Percentiles rank a stretch among this genome's conserved stretches.
Conservation (phyloP, 2,113 vertebrate species). For the Phyllostomus hastatus region DNA sequence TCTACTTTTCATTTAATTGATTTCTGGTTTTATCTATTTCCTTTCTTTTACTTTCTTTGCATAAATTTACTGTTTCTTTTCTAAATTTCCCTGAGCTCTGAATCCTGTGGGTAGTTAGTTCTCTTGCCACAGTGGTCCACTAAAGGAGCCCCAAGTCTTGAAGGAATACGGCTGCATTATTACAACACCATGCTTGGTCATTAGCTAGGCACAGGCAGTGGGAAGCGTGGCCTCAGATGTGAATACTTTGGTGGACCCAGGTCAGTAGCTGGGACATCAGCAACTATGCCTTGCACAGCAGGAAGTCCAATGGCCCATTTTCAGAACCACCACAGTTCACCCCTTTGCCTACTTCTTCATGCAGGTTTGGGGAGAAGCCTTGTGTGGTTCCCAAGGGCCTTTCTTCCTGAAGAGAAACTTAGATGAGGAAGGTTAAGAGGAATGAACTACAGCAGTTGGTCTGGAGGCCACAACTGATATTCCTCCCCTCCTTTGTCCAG, state of each 20-base stretch:
- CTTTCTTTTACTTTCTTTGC: not conserved
- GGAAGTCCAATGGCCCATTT: not conserved
- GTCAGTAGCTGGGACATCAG: not conserved
- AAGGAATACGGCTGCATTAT: not conserved
- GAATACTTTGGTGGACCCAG: not conserved
- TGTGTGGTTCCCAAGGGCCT: not conserved
- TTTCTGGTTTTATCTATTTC: conserved; percentile 25
- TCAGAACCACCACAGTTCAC: not conserved
- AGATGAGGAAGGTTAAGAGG: not conserved
- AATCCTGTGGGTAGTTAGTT: conserved; percentile 4
- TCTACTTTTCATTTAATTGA: conserved; percentile 4
- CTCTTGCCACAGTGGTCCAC: not conserved
- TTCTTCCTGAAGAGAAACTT: not conserved
- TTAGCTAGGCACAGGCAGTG: not conserved
- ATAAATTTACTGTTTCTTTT: not conserved
- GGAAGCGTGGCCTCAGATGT: not conserved
- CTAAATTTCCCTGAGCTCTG: not conserved
- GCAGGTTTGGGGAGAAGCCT: not conserved
- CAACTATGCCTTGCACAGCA: not conserved
- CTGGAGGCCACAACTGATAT: not conserved
- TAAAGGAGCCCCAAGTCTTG: not conserved
- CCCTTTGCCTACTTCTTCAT: not conserved
- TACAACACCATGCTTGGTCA: not conserved
- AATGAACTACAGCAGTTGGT: not conserved
- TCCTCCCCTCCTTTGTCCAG: not conserved